Conservation (phyloP, 37 sponge, comb jelly and placozoan genomes). For the Diacarnus erythraeanus region DNA sequence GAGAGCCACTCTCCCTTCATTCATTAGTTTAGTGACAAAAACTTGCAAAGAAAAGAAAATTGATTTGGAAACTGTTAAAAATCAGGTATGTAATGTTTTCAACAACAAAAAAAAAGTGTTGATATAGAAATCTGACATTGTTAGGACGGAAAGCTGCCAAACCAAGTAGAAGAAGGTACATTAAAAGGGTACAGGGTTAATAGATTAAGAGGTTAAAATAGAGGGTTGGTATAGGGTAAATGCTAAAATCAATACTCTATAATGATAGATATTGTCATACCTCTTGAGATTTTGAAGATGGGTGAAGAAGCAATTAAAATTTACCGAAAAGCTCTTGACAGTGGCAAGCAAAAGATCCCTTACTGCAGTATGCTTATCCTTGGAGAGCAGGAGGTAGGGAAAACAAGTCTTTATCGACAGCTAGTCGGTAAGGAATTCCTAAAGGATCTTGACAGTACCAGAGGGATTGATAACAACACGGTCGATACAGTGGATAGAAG, state of each 20-base stretch:
- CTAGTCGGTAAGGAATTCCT: constrained; percentile 27
- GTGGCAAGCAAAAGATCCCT: constrained; percentile 55
- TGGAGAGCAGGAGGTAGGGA: constrained; percentile 61
- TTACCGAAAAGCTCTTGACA: constrained; percentile 12
- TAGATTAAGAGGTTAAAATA: no score
- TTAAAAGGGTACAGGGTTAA: not conserved
- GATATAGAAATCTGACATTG: not conserved
- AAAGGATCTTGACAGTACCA: constrained; percentile 21
- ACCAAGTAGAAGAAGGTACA: not conserved
- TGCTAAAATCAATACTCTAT: no score
- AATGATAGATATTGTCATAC: constrained; percentile 21
- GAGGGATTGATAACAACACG: constrained; percentile 48
- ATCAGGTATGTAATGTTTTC: not conserved
- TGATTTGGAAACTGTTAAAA: not conserved
- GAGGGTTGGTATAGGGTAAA: no score
- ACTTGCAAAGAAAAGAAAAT: not conserved
- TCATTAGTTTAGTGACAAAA: no score
- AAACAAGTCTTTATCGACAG: constrained; percentile 41
- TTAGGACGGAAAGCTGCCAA: not conserved
- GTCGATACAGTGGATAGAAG: constrained; percentile 26
- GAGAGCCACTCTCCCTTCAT: not conserved
- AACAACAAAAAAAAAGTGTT: no score
- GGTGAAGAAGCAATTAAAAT: constrained; percentile 22
- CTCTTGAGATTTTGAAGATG: constrained; percentile 38
- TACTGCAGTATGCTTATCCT: constrained; percentile 53